phyloP scores from a whole-genome alignment of 2,113 vertebrate species.

The Ramphastos sulfuratus region DNA sequence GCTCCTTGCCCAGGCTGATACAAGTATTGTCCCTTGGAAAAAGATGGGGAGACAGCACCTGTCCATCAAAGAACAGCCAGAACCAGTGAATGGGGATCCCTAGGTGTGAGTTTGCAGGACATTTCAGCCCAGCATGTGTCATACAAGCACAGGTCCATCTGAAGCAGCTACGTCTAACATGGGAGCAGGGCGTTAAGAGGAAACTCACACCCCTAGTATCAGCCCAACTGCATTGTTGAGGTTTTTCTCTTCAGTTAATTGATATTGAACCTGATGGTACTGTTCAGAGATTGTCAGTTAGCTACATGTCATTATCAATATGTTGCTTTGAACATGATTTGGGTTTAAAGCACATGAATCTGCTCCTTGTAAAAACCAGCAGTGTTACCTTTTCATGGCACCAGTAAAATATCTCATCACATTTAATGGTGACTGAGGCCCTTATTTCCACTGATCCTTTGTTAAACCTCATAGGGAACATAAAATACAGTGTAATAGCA shows the following conservation, averaged over 20 bases:
- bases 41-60: neutral
- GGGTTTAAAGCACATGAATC: neutral
- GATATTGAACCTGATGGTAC: neutral
- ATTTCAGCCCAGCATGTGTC: neutral
- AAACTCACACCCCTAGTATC: too few relatives aligned
- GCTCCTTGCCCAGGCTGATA: neutral
- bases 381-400: neutral
- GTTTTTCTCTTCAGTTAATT: neutral
- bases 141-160: too few relatives aligned
- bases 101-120: fast-evolving
- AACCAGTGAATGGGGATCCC: fast-evolving
- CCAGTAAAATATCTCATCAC: neutral
- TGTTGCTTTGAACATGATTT: neutral
- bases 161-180: neutral
- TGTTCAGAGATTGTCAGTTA: neutral
- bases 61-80: neutral
- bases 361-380: neutral
- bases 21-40: neutral
- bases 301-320: neutral
- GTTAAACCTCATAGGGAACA: neutral
- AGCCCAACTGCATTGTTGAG: neutral
- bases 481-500: neutral
- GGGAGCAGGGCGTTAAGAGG: neutral
- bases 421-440: neutral
- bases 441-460: neutral